Base-by-base conservation (phyloP, 1,140 invertebrate genomes). In the Nephotettix cincticeps region DNA sequence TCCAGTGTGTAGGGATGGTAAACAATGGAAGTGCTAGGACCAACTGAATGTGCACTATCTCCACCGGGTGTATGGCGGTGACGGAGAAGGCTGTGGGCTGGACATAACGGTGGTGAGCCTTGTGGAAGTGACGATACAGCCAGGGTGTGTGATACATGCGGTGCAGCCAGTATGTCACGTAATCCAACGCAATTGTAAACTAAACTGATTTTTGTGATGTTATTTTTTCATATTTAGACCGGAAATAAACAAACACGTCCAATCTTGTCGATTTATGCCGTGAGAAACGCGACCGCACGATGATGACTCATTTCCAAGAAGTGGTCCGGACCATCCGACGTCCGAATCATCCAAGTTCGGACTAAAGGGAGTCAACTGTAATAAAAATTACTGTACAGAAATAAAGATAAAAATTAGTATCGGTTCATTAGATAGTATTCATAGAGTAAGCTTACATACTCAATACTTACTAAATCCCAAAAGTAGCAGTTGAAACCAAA, bases 1-100 rank as follows among this genome's bases (percentile, higher is more conserved):
- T 65, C 85, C 87, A 89, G 72, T 90, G 87, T 0, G 86, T 78
- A 2, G 87, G 89, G 30, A 89, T 72, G 0, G 82, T 75, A 72
- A 90, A 87, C 51, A 89, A 79, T 0, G 86, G 86, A 14, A 84
- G 36, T 6, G 82, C 80, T 70, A 85, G 76, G 1, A 82, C 82
- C 9, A 88, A 76, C 75, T 91, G 89, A 36, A 90, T 83, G 73
- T 86, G 82, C 70, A 86, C 70, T 47, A 89, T 85, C 78, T 90
- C 89, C 0, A 90, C 76, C 4, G 91, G 90, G 78, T 92, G 90
- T 73, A 91, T 90, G 1, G 90, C 90, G 0, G 89, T 90, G 0
- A 90, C 88, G 0, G 89, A 90, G 80, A 90, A 92, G 1, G 89
- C 88, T 0, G 90, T 91, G 0, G 90, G 90, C 77, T 90, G 88